These are phyloP conservation scores for Cotesia chilonis DNA, from an alignment of 1,140 invertebrate genomes.

Conservation along the genomic window DNA sequence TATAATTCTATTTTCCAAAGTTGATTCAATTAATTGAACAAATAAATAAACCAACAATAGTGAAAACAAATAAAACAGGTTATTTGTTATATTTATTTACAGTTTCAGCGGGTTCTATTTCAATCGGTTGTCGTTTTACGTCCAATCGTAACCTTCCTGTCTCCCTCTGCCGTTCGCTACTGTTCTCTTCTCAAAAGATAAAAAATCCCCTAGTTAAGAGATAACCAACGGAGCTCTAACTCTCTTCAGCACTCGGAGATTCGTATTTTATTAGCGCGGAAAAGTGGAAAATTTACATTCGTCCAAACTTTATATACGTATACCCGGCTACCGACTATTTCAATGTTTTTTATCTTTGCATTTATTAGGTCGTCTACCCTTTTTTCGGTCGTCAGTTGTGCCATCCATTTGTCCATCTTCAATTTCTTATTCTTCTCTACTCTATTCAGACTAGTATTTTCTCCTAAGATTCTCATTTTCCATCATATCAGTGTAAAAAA, in stretches of 20 bases:
- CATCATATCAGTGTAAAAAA: too few species aligned
- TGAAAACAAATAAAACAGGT: too few species aligned
- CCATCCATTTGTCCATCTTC: background rate
- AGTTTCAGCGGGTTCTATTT: background rate
- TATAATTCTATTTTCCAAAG: background rate
- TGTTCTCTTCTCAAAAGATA: background rate
- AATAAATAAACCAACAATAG: background rate
- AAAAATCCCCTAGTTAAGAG: background rate
- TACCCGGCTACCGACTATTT: constrained; percentile 8
- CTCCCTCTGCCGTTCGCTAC: background rate
- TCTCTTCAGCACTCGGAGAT: constrained; percentile 10
- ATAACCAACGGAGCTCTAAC: constrained; percentile 13
- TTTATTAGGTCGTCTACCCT: constrained; percentile 25
- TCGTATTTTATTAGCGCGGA: constrained; percentile 29
- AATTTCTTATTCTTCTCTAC: background rate
- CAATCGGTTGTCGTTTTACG: constrained; percentile 1
- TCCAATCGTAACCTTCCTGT: constrained; percentile 10
- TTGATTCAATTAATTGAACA: background rate
- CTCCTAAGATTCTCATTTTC: background rate
- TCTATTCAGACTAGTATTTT: background rate
- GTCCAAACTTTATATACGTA: constrained; percentile 16
- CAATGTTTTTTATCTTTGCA: background rate
- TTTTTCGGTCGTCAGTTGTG: background rate
- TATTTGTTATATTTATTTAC: too few species aligned
- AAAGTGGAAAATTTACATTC: constrained; percentile 35